phyloP scores from a whole-genome alignment of 2,888 invertebrate species.

The Antitype chi region DNA sequence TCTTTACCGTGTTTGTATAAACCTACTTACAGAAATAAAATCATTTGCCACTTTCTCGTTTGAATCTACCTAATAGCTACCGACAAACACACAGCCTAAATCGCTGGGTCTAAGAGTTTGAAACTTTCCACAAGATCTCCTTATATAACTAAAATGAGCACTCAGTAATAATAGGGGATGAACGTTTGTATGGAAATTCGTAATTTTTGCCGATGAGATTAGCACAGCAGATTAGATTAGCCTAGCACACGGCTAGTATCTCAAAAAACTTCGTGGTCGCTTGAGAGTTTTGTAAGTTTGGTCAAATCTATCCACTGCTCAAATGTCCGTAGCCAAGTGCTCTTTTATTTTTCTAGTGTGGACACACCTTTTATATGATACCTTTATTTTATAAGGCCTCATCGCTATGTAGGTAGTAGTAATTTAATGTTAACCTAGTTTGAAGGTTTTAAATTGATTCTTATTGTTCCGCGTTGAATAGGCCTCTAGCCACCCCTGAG shows the following conservation, averaged over 20 bases:
- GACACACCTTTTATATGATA: background rate
- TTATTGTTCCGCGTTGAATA: slow-evolving; percentile 43
- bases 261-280: background rate
- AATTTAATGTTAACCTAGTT: slow-evolving; percentile 35
- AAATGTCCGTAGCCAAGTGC: background rate
- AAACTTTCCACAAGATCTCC: too few species aligned
- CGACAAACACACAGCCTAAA: too few species aligned
- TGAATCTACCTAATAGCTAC: background rate
- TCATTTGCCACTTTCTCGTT: background rate
- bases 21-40: too few species aligned
- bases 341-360: background rate
- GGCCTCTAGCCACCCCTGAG: slow-evolving; percentile 10
- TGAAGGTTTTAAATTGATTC: slow-evolving; percentile 51
- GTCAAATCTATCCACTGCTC: background rate
- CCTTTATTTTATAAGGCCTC: slow-evolving; percentile 36
- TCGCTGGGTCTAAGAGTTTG: too few species aligned
- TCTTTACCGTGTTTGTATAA: too few species aligned
- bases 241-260: background rate
- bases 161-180: too few species aligned
- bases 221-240: too few species aligned
- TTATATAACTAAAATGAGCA: too few species aligned
- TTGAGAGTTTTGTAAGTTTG: background rate
- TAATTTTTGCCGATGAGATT: too few species aligned
- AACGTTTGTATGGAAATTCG: too few species aligned
- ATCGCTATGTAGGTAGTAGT: slow-evolving; percentile 1